These are phyloP conservation scores for Caenorhabditis doughertyi DNA, from an alignment of 2,888 invertebrate genomes.

Conservation along the genomic window DNA sequence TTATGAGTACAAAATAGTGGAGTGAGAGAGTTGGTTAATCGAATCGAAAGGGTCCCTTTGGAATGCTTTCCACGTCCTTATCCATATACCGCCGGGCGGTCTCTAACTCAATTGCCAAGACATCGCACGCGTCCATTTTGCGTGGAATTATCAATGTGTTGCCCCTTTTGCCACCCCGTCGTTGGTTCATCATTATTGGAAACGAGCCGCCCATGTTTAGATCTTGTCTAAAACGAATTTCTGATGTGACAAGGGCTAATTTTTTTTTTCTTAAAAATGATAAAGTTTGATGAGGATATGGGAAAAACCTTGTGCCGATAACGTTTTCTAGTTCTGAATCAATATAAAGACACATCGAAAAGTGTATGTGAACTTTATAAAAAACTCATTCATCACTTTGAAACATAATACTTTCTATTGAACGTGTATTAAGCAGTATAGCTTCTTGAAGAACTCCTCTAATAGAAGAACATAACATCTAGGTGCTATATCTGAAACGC, in stretches of 20 bases:
- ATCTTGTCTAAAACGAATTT: not conserved
- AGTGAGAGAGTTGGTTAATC: slow-evolving; percentile 36
- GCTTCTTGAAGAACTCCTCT: too few relatives aligned
- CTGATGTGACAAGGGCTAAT: slow-evolving; percentile 6
- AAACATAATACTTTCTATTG: too few relatives aligned
- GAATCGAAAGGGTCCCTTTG: slow-evolving; percentile 40
- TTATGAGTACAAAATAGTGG: slow-evolving; percentile 40
- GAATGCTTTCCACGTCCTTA: slow-evolving; percentile 44
- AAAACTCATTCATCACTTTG: too few relatives aligned
- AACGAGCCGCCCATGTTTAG: slow-evolving; percentile 42
- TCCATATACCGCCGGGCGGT: slow-evolving; percentile 31
- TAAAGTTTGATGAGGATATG: too few relatives aligned
- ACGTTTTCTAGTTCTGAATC: too few relatives aligned
- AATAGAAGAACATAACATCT: too few relatives aligned
- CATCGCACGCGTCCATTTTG: slow-evolving; percentile 51
- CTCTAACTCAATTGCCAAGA: slow-evolving; percentile 60
- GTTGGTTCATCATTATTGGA: slow-evolving; percentile 17
- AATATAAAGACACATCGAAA: too few relatives aligned
- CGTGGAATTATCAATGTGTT: slow-evolving; percentile 65
- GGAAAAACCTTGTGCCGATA: too few relatives aligned
- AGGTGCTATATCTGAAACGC: too few relatives aligned
- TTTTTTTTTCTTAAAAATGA: not conserved
- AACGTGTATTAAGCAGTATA: too few relatives aligned
- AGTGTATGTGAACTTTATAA: too few relatives aligned
- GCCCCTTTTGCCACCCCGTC: not conserved